A percentile compares a stretch with the other conserved stretches of the same genome.
phyloP scores from a whole-genome alignment of 2,797 vertebrate species.

The Coccyzus lansbergi region DNA sequence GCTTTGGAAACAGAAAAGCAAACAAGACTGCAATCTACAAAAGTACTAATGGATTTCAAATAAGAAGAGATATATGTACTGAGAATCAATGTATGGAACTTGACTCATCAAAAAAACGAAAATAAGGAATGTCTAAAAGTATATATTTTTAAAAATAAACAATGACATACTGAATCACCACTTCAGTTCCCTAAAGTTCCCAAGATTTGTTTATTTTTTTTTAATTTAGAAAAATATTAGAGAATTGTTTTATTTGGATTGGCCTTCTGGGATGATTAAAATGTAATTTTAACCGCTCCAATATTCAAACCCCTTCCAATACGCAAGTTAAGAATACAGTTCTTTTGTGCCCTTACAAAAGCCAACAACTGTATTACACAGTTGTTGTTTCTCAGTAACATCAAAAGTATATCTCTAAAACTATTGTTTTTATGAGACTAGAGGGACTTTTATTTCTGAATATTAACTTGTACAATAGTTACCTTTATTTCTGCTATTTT shows the following conservation, averaged over 20 bases:
- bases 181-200: background rate
- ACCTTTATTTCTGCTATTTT: constrained; percentile 98
- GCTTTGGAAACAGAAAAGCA: background rate
- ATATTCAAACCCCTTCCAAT: background rate
- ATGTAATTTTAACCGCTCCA: background rate
- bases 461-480: background rate
- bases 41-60: background rate
- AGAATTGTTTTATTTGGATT: background rate
- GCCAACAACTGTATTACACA: background rate
- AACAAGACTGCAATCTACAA: background rate
- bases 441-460: background rate
- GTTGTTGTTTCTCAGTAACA: background rate
- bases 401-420: background rate
- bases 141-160: background rate
- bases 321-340: background rate
- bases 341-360: background rate
- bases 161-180: background rate
- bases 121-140: background rate
- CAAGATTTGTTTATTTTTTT: background rate
- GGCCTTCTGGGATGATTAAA: background rate
- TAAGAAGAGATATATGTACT: background rate
- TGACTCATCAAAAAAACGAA: background rate
- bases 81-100: background rate
- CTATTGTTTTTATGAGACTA: background rate
- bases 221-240: background rate